Percentiles rank a stretch among this genome's conserved stretches.
Conservation (phyloP, 2,888 invertebrate species). For the Andrena chrysosceles region DNA sequence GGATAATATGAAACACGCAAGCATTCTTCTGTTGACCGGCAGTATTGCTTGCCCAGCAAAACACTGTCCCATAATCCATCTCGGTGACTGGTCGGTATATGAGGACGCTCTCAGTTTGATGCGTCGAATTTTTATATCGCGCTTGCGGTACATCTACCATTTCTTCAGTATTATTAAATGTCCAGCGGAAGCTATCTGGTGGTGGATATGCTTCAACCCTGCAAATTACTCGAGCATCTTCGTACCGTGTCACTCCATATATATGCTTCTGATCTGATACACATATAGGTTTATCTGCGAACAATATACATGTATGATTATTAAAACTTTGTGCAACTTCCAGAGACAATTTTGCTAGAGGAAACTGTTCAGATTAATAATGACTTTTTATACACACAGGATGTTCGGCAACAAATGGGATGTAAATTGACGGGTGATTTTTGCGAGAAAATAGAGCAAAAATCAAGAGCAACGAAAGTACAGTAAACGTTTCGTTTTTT, state of each 20-base stretch:
- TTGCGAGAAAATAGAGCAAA: too few relatives aligned
- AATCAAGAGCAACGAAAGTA: too few relatives aligned
- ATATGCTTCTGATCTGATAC: constrained; percentile 90
- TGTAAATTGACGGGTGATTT: too few relatives aligned
- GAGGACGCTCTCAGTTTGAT: constrained; percentile 87
- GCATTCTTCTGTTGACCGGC: constrained; percentile 91
- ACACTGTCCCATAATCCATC: constrained; percentile 91
- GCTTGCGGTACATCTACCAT: constrained; percentile 90
- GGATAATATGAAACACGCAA: constrained; percentile 91
- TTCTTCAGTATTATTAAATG: constrained; percentile 95
- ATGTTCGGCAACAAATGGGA: too few relatives aligned
- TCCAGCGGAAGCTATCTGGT: constrained; percentile 94
- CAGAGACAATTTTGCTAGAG: not conserved
- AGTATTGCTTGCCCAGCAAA: constrained; percentile 91
- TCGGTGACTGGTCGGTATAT: constrained; percentile 92
- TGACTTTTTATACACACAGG: not conserved
- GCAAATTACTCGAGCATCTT: constrained; percentile 92
- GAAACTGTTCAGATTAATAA: not conserved
- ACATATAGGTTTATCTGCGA: constrained; percentile 94
- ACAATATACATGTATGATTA: constrained; percentile 2
- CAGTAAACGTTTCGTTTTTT: too few relatives aligned
- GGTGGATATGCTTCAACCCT: constrained; percentile 94
- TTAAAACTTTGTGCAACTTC: not conserved
- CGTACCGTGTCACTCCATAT: constrained; percentile 93
- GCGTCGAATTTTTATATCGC: constrained; percentile 88